Conservation (phyloP, 2,888 invertebrate genomes). For the Eledone cirrhosa region DNA sequence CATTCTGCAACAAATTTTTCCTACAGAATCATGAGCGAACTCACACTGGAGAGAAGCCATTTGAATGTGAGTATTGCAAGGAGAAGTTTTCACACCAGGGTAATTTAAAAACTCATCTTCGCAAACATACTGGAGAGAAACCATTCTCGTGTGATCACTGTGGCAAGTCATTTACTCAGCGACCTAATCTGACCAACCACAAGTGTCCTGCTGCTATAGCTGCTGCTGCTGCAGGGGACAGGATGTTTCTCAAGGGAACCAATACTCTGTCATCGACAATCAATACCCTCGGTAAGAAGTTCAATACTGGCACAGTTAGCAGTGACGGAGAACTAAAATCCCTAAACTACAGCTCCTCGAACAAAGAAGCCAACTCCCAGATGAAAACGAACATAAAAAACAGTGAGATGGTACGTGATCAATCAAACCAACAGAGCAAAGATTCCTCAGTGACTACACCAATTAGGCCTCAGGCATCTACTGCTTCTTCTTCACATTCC, state of each 20-base stretch:
- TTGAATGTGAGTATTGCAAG: slow-evolving; percentile 78
- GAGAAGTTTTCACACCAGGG: slow-evolving; percentile 81
- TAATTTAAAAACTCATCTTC: slow-evolving; percentile 80
- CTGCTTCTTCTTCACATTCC: slow-evolving; percentile 10
- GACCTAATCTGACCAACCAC: slow-evolving; percentile 20
- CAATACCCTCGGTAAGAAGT: too few species aligned
- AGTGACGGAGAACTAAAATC: too few species aligned
- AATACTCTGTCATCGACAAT: too few species aligned
- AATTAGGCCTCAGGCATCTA: slow-evolving; percentile 1
- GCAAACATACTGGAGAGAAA: slow-evolving; percentile 80
- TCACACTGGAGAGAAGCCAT: slow-evolving; percentile 75
- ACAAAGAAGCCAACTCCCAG: neutral
- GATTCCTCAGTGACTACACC: slow-evolving; percentile 6
- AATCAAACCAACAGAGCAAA: neutral
- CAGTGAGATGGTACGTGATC: neutral
- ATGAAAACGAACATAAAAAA: neutral
- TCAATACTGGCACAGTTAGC: too few species aligned
- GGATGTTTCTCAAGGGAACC: too few species aligned
- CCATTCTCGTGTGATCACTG: slow-evolving; percentile 74
- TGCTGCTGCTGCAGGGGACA: neutral
- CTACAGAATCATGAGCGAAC: neutral
- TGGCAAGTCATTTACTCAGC: neutral
- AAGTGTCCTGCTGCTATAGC: slow-evolving; percentile 12
- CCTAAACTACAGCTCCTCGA: too few species aligned
- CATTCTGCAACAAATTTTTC: slow-evolving; percentile 18